Evolutionary conservation across 2,113 vertebrate genomes (phyloP), one percentile per base, ranked within the genome.

Genomic region (Sinocyclocheilus anshuiensis): DNA sequence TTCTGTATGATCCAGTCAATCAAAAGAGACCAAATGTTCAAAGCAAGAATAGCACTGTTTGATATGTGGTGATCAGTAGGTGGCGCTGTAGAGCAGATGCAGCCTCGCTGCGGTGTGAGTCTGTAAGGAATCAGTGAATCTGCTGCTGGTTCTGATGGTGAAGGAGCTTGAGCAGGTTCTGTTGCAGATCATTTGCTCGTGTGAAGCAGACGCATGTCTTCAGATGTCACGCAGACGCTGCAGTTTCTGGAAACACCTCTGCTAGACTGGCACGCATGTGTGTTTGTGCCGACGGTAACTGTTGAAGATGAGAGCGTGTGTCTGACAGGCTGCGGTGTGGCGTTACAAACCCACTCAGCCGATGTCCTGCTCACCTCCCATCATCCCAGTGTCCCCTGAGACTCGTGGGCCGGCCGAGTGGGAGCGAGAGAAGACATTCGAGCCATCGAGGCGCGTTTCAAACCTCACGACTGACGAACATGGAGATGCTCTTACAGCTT

Each of bases 301-400:
- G 92, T 90, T 89, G 88, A 87, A 92, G 92, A 90, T 89, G 92
- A 91, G 89, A 91, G 89, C 7, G 33, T 71, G 69, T 71, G 69
- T 42, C 36, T 42, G 26, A 33, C 53, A 42, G 42, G 42, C 42
- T 42, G 42, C 42, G 42, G 42, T 42, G 42, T 42, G 42, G 8
- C 42, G 8, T 42, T 42, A 42, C 42, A 87, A 91, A 92, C 93
- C 92, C 94, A 93, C 93, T 92, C 92, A 94, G 91, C 93, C 94
- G 93, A 93, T 94, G 94, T 93, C 92, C 90, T 88, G 86, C 90
- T 89, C 91, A 39, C 90, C 90, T 87, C 89, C 87, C 84, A 81
- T 87, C 36, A 89, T 42, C 91, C 84, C 85, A 85, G 65, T 88
- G 82, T 90, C 91, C 89, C 91, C 90, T 74, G 88, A 26, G 77